Percentiles rank a stretch among this genome's conserved stretches.
Evolutionary conservation across 1,140 invertebrate species (phyloP).

Genomic region (Copidosoma floridanum): DNA sequence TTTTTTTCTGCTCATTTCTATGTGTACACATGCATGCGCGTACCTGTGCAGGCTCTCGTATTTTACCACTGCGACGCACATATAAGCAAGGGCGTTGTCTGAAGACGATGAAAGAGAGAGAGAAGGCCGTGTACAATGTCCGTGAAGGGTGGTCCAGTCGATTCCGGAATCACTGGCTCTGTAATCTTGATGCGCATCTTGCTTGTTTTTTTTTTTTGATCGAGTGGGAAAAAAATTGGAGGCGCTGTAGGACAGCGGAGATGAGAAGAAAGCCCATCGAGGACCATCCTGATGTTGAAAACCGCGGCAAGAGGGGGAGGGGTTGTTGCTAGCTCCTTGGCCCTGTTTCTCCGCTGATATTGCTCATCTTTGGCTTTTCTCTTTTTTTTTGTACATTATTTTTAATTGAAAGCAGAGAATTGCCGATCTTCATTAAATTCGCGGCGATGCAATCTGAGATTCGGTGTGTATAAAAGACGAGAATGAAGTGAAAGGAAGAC

Average conservation of each 20-base stretch:
- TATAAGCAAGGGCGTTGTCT: slow-evolving; percentile 59
- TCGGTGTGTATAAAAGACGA: too few relatives aligned
- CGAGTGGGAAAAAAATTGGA: neutral
- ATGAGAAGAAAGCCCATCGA: slow-evolving; percentile 8
- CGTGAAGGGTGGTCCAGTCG: too few relatives aligned
- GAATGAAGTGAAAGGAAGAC: neutral
- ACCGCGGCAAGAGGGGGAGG: neutral
- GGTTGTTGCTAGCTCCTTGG: neutral
- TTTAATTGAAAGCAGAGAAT: slow-evolving; percentile 24
- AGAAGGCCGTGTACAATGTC: too few relatives aligned
- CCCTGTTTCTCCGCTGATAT: neutral
- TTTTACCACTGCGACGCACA: slow-evolving; percentile 51
- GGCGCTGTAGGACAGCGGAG: neutral
- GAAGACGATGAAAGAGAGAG: too few relatives aligned
- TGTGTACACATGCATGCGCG: neutral
- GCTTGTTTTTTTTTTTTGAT: neutral
- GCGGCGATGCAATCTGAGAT: slow-evolving; percentile 15
- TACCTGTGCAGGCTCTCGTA: too few relatives aligned
- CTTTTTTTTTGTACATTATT: too few relatives aligned
- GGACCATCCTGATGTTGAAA: neutral
- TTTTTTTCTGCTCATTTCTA: too few relatives aligned
- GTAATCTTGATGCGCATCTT: too few relatives aligned
- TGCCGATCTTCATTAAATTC: slow-evolving; percentile 19
- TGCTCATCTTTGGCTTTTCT: neutral
- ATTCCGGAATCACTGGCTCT: slow-evolving; percentile 24